A percentile compares a stretch with the other conserved stretches of the same genome.
phyloP scores from a whole-genome alignment of 2,113 vertebrate species.

The Macaca nemestrina region DNA sequence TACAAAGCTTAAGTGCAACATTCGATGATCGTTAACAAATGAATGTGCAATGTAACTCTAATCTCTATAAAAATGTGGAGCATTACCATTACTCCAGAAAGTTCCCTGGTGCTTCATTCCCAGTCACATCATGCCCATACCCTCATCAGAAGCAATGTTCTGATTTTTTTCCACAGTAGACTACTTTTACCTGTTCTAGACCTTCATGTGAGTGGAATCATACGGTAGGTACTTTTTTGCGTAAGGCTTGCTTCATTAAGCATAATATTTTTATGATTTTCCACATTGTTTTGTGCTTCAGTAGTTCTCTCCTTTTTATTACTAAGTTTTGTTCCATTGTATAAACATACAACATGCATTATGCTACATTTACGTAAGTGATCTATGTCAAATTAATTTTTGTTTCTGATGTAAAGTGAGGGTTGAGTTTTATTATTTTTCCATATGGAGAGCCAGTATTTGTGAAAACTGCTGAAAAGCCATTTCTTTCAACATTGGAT shows the following conservation, averaged over 20 bases:
- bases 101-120: background rate
- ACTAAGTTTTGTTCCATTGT: background rate
- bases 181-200: constrained; percentile 20
- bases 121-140: background rate
- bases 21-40: background rate
- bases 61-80: constrained; percentile 8
- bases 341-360: background rate
- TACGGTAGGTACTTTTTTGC: background rate
- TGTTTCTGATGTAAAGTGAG: background rate
- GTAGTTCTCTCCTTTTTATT: background rate
- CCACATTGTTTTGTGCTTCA: background rate
- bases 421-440: background rate
- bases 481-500: background rate
- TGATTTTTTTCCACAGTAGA: background rate
- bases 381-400: background rate
- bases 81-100: background rate
- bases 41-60: background rate
- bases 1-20: background rate
- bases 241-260: background rate
- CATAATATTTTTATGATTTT: constrained; percentile 1
- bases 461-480: background rate
- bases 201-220: background rate
- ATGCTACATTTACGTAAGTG: background rate
- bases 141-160: background rate
- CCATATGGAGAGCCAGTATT: background rate